phyloP scores from a whole-genome alignment of 1,140 invertebrate species.

The Zeugodacus cucurbitae region DNA sequence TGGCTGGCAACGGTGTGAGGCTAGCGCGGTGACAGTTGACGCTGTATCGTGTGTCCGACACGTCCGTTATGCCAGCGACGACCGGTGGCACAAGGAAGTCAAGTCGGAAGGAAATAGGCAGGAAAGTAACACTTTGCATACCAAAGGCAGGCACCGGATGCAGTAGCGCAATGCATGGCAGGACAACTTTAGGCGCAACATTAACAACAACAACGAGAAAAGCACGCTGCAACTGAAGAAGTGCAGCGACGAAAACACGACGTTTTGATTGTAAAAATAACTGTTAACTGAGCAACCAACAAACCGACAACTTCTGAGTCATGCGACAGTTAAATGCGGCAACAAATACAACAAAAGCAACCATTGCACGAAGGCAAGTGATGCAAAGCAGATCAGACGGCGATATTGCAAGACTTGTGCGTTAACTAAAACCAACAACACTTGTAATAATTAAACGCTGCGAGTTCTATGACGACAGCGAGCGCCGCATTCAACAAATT shows the following conservation, averaged over 20 bases:
- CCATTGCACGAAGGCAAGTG: neutral
- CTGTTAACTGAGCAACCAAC: neutral
- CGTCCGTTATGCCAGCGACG: neutral
- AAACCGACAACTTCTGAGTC: neutral
- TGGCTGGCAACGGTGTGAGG: neutral
- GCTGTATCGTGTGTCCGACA: slow-evolving; percentile 15
- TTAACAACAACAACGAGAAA: neutral
- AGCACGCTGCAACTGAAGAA: neutral
- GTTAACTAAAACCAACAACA: neutral
- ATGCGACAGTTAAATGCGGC: neutral
- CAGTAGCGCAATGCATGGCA: neutral
- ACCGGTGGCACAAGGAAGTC: neutral
- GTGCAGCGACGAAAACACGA: neutral
- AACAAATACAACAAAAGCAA: neutral
- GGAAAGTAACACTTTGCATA: slow-evolving; percentile 30
- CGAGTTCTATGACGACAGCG: neutral
- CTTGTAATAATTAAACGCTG: neutral
- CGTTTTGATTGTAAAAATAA: neutral
- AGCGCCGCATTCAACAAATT: neutral
- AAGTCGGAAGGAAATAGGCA: slow-evolving; percentile 33
- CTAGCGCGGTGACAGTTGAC: slow-evolving; percentile 6
- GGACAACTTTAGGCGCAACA: neutral
- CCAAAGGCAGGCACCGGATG: neutral
- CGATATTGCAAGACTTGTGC: neutral
- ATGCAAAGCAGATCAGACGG: neutral